Conservation (phyloP, 2,797 vertebrate genomes). For the Cheirogaleus major region DNA sequence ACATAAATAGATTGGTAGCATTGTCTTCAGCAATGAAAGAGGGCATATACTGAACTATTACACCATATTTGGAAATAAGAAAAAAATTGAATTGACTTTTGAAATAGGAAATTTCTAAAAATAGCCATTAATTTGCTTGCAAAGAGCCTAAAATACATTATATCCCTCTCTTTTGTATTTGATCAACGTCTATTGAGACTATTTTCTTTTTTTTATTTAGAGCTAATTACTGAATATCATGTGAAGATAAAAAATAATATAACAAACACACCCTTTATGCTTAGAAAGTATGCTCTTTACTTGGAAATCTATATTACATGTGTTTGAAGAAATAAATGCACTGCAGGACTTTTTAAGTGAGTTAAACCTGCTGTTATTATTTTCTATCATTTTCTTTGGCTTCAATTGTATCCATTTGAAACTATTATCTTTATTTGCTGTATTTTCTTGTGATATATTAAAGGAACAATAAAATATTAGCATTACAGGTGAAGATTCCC, state of each 20-base stretch:
- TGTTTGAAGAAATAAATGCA: background rate
- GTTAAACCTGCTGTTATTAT: background rate
- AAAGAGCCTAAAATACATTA: slow-evolving; percentile 38
- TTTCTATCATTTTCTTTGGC: background rate
- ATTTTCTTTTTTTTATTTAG: background rate
- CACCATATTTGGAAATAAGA: slow-evolving; percentile 6
- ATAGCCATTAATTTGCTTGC: background rate
- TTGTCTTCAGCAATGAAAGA: background rate
- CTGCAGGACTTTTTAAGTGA: background rate
- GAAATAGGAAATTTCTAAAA: slow-evolving; percentile 34
- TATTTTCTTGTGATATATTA: slow-evolving; percentile 7
- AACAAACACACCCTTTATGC: background rate
- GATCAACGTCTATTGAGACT: slow-evolving; percentile 26
- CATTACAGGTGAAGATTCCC: background rate
- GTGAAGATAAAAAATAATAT: slow-evolving; percentile 6
- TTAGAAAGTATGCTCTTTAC: background rate
- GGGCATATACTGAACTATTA: background rate
- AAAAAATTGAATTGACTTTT: slow-evolving; percentile 18
- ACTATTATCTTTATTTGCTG: background rate
- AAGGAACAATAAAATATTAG: background rate
- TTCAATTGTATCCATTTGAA: background rate
- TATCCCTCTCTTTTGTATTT: slow-evolving; percentile 9
- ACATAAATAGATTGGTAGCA: background rate
- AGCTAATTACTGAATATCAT: background rate
- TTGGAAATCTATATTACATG: background rate